Evolutionary conservation across 2,888 invertebrate genomes (phyloP).

Genomic region (Mythimna ferrago): DNA sequence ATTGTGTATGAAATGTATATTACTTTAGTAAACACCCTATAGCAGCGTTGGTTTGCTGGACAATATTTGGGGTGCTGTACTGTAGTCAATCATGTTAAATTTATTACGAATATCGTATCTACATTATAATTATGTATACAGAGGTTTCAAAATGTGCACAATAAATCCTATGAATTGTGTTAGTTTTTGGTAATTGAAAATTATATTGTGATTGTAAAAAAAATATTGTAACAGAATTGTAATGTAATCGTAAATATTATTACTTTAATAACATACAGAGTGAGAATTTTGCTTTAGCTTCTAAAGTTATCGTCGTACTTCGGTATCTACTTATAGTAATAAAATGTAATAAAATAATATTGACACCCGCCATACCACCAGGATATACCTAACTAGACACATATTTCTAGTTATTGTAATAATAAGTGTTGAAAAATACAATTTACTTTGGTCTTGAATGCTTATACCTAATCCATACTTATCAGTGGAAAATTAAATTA

Average conservation of each 20-base stretch:
- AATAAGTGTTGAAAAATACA: conserved; percentile 41
- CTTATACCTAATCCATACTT: conserved; percentile 17
- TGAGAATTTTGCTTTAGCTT: conserved; percentile 66
- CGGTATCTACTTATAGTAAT: conserved; percentile 39
- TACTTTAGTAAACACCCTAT: conserved; percentile 82
- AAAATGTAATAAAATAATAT: conserved; percentile 42
- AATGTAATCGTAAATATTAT: conserved; percentile 61
- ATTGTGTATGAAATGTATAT: conserved; percentile 87
- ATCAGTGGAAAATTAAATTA: background rate
- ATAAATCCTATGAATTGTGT: conserved; percentile 76
- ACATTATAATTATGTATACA: conserved; percentile 74
- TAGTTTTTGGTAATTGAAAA: conserved; percentile 78
- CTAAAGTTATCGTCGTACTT: conserved; percentile 55
- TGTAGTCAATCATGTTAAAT: conserved; percentile 89
- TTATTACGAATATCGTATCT: conserved; percentile 79
- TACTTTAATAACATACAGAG: conserved; percentile 62
- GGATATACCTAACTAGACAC: conserved; percentile 36
- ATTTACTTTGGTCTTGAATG: conserved; percentile 28
- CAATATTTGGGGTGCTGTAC: conserved; percentile 85
- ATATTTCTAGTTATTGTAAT: conserved; percentile 34
- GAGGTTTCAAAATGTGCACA: conserved; percentile 84
- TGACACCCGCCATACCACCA: conserved; percentile 45
- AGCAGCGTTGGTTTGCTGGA: conserved; percentile 82
- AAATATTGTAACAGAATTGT: conserved; percentile 62
- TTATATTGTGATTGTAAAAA: conserved; percentile 70